Base-by-base conservation (phyloP, 2,888 invertebrate genomes). In the Sylvicola fuscatus region DNA sequence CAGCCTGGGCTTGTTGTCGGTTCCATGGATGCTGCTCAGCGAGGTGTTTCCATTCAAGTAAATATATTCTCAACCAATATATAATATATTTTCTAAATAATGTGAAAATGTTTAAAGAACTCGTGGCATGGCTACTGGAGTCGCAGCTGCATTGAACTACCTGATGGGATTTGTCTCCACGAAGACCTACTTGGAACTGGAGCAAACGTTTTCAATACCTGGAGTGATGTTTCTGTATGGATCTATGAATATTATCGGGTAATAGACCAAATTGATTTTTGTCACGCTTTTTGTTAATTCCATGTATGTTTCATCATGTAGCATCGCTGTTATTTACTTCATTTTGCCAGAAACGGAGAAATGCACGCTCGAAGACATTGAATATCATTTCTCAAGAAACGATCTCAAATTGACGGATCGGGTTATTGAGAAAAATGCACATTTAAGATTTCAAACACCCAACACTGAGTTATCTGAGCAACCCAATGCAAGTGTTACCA, bases 1-100 rank as follows among this genome's bases (percentile, higher is more conserved):
- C 11, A 41, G 41, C 37, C 35, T 49, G 7, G 56, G 55, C 1
- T 46, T 55, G 6, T 51, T 59, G 3, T 59, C 60, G 11, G 51
- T 68, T 12, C 65, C 67, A 2, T 70, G 68, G 68, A 61, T 66
- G 38, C 44, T 68, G 31, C 53, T 68, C 6, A 65, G 66, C 38
- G 68, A 70, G 50, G 60, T 70, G 6, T 69, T 68, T 42, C 67
- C 68, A 0, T 62, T 66, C 42, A 65, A 65, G 67, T 67, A 46
- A 52, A 47, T 39, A 33, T 27, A 12, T 14, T n/a, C 16, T 13
- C 10, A 14, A 3, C 16, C 3, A 27, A n/a, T 35, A 14, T 8
- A 5, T 14, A 30, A 12, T 38, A 15, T 21, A 35, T 31, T 6
- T 28, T 13, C 11, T 7, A 27, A 7, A 29, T 29, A 13, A 29